Percentiles rank a stretch among this genome's conserved stretches.
Conservation (phyloP, 2,888 invertebrate species). For the Tethea ocularis region DNA sequence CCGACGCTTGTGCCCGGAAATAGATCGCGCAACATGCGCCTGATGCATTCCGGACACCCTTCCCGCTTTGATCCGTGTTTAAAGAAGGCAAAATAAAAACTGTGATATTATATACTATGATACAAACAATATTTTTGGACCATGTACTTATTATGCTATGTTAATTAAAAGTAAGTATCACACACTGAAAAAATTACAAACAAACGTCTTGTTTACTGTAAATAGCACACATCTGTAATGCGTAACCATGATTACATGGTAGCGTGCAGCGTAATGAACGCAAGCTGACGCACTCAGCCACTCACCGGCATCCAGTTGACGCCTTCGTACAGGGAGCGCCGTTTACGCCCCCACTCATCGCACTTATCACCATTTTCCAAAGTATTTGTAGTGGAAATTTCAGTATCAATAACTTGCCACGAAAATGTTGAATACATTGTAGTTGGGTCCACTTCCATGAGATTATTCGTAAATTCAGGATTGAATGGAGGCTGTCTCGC, state of each 20-base stretch:
- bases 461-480: slow-evolving; percentile 61
- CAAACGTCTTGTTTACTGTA: slow-evolving; percentile 38
- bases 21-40: slow-evolving; percentile 73
- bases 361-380: slow-evolving; percentile 47
- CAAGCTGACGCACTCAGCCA: slow-evolving; percentile 73
- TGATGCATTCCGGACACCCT: slow-evolving; percentile 74
- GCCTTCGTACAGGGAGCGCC: slow-evolving; percentile 76
- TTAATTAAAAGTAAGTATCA: slow-evolving; percentile 26
- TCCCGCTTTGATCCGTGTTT: slow-evolving; percentile 65
- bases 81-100: slow-evolving; percentile 46
- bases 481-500: slow-evolving; percentile 71
- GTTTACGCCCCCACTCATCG: slow-evolving; percentile 58
- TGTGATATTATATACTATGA: too few species aligned
- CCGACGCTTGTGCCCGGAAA: slow-evolving; percentile 78
- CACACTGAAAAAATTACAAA: slow-evolving; percentile 30
- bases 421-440: slow-evolving; percentile 30
- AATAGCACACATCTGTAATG: slow-evolving; percentile 41
- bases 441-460: slow-evolving; percentile 41
- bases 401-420: slow-evolving; percentile 47
- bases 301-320: slow-evolving; percentile 77
- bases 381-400: slow-evolving; percentile 43
- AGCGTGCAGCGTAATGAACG: slow-evolving; percentile 58
- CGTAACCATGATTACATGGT: slow-evolving; percentile 41
- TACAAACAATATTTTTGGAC: slow-evolving; percentile 21
- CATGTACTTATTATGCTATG: slow-evolving; percentile 10